Base-by-base conservation (phyloP, 23 tunicate species). In the Oikopleura dioica region DNA sequence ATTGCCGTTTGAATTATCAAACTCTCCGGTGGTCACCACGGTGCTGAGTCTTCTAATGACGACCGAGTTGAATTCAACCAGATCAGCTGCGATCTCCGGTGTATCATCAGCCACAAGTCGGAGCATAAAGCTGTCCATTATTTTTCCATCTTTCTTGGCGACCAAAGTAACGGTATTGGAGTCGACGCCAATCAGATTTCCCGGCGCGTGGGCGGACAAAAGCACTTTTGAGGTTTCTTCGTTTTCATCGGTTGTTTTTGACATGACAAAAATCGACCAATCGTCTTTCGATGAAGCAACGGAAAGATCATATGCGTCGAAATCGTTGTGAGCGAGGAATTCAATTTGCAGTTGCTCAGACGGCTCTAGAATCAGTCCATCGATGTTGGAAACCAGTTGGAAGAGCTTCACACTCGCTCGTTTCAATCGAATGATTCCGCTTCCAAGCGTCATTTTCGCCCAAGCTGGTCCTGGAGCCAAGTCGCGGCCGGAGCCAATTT, bases 301-400 rank as follows among this genome's bases (percentile, higher is more conserved):
- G 2, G 4, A 12, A 23, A 63, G 33, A 63, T 63, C 72, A 28
- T 63, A 63, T 28, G 5, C 33, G 16, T 63, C 5, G 2, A 2
- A 2, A 2, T 63, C 30, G 26, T 63, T 63, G 33, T 21, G 26
- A 2, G 72, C 72, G 2, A 63, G 30, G 26, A 63, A 63, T 16
- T 23, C 72, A 16, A 63, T 63, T 63, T 63, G 30, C 16, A 63
- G 72, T 16, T 23, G 4, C 33, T 63, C 72, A 2, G 30, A 23
- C 29, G 72, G 72, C 26, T 63, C 72, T 28, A 63, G 33, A 63
- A 63, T 31, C 4, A 63, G 72, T 63, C 72, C 72, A 2, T 63
- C 72, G 72, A 63, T 63, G 26, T 63, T 63, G 26, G 16, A 23
- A 12, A 12, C 30, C 32, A 63, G 72, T 63, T 63, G 72, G 26